Evolutionary conservation across 2,797 vertebrate genomes (phyloP).

Genomic region (Dromococcyx pavoninus): DNA sequence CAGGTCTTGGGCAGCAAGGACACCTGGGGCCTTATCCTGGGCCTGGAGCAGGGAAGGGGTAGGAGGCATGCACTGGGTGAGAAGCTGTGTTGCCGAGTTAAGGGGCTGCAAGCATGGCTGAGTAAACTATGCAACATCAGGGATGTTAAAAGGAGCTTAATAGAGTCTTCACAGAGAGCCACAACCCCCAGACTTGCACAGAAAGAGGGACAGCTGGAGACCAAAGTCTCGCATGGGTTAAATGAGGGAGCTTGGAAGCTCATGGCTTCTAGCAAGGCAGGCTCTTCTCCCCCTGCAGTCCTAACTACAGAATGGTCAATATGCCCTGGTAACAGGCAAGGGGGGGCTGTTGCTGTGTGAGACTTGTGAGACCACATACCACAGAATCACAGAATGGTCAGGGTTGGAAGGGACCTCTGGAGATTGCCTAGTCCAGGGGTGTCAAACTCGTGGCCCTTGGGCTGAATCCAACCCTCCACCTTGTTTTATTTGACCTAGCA

Average conservation of each 20-base stretch:
- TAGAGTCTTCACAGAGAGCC: not conserved
- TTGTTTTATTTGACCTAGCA: no score
- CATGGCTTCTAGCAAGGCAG: not conserved
- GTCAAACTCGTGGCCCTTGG: no score
- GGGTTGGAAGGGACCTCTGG: no score
- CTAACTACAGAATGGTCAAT: not conserved
- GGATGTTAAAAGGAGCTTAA: no score
- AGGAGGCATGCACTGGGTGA: not conserved
- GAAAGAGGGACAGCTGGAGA: not conserved
- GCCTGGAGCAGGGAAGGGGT: not conserved
- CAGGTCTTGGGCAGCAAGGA: not conserved
- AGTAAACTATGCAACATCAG: not conserved
- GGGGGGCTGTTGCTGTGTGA: not conserved
- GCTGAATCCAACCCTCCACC: no score
- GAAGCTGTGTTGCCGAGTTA: not conserved
- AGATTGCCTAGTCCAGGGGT: no score
- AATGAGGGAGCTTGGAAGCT: not conserved
- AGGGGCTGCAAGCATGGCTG: not conserved
- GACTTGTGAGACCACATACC: not conserved
- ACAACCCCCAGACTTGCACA: accelerated
- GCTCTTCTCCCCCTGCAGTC: not conserved
- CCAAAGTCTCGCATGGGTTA: no score
- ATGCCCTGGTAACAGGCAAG: not conserved
- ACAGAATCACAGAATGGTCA: no score
- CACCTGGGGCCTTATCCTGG: no score